phyloP scores from a whole-genome alignment of 2,888 invertebrate genomes.

The Drosophila longiperda region DNA sequence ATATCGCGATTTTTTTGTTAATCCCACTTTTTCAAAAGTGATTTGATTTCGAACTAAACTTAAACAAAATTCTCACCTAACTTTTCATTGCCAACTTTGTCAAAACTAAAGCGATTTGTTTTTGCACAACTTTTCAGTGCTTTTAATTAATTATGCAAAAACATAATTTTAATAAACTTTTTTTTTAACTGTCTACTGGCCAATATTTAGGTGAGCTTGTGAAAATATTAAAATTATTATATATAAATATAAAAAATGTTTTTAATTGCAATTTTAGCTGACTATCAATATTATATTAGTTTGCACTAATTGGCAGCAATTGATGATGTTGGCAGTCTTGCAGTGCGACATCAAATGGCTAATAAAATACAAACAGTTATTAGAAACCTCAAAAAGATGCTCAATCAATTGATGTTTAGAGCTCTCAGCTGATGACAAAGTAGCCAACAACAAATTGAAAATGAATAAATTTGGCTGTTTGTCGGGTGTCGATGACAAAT shows the following conservation, averaged over 20 bases:
- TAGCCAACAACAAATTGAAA: constrained; percentile 7
- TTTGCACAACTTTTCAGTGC: not conserved
- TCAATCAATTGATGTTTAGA: constrained; percentile 6
- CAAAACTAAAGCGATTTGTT: not conserved
- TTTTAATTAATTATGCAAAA: not conserved
- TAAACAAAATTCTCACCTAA: not conserved
- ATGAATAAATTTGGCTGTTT: constrained; percentile 21
- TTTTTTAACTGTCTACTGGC: not conserved
- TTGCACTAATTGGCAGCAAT: constrained; percentile 19
- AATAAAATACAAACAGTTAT: not conserved
- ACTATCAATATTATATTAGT: constrained; percentile 7
- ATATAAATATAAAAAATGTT: not conserved
- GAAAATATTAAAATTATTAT: not conserved
- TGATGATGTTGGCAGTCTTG: constrained; percentile 4
- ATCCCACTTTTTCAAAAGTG: too few species aligned
- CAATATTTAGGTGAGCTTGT: not conserved
- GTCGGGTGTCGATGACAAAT: constrained; percentile 55
- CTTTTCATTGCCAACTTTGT: too few species aligned
- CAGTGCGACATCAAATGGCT: not conserved
- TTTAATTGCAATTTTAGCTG: constrained; percentile 26
- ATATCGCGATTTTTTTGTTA: too few species aligned
- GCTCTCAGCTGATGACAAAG: constrained; percentile 1
- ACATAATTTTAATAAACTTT: not conserved
- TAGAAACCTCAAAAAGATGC: not conserved
- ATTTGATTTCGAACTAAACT: not conserved